These are phyloP conservation scores for Hyposoter didymator DNA, from an alignment of 2,888 invertebrate species.

Conservation along the genomic window DNA sequence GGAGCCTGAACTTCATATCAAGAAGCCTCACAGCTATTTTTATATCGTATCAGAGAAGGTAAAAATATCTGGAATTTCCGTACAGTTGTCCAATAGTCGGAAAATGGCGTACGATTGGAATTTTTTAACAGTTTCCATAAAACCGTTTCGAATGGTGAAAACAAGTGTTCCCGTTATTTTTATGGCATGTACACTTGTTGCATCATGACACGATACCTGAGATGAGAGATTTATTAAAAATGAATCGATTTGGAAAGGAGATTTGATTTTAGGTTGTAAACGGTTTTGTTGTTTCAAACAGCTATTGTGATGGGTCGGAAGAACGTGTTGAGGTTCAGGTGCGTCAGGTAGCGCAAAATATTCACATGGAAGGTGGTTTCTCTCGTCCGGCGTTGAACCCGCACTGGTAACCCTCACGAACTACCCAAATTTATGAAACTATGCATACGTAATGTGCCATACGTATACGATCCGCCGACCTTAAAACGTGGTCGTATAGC, in stretches of 20 bases:
- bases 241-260: background rate
- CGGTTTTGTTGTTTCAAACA: conserved; percentile 35
- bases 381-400: conserved; percentile 24
- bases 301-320: background rate
- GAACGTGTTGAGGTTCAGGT: conserved; percentile 56
- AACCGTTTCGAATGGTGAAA: background rate
- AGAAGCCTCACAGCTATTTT: background rate
- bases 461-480: conserved; percentile 59
- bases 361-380: conserved; percentile 18
- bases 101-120: background rate
- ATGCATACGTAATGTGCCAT: conserved; percentile 71
- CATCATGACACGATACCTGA: background rate
- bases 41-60: background rate
- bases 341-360: conserved; percentile 33
- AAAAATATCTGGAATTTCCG: background rate
- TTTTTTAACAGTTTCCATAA: background rate
- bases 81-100: background rate
- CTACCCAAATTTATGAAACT: conserved; percentile 69
- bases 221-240: background rate
- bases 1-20: too few relatives aligned
- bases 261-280: conserved; percentile 35
- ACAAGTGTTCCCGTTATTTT: background rate
- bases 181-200: background rate
- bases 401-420: conserved; percentile 55
- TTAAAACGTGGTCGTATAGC: conserved; percentile 52